Percentiles rank a stretch among this genome's conserved stretches.
Evolutionary conservation across 1,140 invertebrate species (phyloP).

Genomic region (Aphidius ervi): DNA sequence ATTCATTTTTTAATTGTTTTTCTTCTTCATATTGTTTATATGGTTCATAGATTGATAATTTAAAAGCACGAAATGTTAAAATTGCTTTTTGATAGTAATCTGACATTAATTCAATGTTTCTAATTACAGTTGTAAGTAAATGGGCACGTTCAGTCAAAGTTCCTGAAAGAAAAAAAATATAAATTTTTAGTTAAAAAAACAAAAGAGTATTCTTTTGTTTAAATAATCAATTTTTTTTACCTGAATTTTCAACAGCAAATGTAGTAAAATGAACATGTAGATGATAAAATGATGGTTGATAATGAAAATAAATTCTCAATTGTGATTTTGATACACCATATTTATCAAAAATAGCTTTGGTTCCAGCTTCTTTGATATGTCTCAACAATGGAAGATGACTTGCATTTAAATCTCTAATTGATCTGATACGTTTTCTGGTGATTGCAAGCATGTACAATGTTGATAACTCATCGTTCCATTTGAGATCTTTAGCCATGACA

Average conservation of each 20-base stretch:
- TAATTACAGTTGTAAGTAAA: constrained; percentile 83
- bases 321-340: constrained; percentile 70
- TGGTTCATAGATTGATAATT: constrained; percentile 11
- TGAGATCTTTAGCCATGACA: constrained; percentile 85
- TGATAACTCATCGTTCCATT: constrained; percentile 80
- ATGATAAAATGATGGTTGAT: constrained; percentile 96
- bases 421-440: constrained; percentile 70
- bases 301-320: constrained; percentile 86
- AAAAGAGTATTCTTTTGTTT: constrained; percentile 14
- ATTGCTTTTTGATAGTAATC: constrained; percentile 83
- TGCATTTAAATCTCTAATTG: constrained; percentile 74
- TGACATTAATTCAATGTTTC: constrained; percentile 76
- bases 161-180: constrained; percentile 43
- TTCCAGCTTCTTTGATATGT: constrained; percentile 72
- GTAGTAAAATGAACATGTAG: constrained; percentile 93
- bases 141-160: constrained; percentile 80
- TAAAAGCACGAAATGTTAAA: constrained; percentile 65
- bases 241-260: constrained; percentile 75
- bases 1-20: too few relatives aligned
- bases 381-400: constrained; percentile 78
- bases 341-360: constrained; percentile 72
- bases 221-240: constrained; percentile 43
- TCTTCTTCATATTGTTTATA: constrained; percentile 7
- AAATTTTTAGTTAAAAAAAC: neutral
- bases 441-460: constrained; percentile 83